Conservation (phyloP, 2,888 invertebrate genomes). For the Drosophila robusta region DNA sequence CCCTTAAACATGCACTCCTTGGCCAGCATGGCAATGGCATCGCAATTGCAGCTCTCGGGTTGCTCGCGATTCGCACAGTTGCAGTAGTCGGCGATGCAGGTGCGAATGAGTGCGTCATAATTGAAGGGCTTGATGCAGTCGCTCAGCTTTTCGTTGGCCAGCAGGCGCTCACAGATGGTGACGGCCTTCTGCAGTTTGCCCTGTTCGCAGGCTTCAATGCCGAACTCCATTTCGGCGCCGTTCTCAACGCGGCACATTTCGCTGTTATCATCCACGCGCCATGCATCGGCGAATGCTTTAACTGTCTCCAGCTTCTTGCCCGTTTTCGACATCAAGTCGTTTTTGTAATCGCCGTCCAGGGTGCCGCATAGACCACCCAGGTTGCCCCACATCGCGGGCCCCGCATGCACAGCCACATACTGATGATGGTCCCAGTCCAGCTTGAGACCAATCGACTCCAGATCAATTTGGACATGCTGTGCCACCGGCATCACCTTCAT, state of each 20-base stretch:
- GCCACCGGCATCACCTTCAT: constrained; percentile 90
- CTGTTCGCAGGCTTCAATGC: constrained; percentile 76
- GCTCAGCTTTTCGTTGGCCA: constrained; percentile 88
- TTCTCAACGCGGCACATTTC: constrained; percentile 81
- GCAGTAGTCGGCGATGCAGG: constrained; percentile 94
- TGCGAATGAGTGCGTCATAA: constrained; percentile 88
- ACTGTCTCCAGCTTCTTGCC: constrained; percentile 85
- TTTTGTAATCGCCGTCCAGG: constrained; percentile 89
- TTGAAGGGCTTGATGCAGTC: constrained; percentile 90
- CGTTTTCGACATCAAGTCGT: constrained; percentile 89
- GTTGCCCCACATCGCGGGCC: constrained; percentile 90
- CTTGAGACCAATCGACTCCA: constrained; percentile 89
- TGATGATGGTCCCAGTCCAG: constrained; percentile 92
- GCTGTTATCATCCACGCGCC: constrained; percentile 82
- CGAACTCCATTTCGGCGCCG: constrained; percentile 78
- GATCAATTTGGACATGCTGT: constrained; percentile 88
- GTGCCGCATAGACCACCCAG: constrained; percentile 93
- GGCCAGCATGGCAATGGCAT: constrained; percentile 91
- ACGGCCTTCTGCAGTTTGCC: constrained; percentile 85
- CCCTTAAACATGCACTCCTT: constrained; percentile 90
- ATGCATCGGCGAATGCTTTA: constrained; percentile 84
- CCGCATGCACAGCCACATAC: constrained; percentile 89
- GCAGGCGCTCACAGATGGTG: constrained; percentile 88
- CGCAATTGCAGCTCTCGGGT: constrained; percentile 90
- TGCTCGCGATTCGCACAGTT: constrained; percentile 87